These are phyloP conservation scores for Cantharis rustica DNA, from an alignment of 2,888 invertebrate genomes.

Conservation along the genomic window DNA sequence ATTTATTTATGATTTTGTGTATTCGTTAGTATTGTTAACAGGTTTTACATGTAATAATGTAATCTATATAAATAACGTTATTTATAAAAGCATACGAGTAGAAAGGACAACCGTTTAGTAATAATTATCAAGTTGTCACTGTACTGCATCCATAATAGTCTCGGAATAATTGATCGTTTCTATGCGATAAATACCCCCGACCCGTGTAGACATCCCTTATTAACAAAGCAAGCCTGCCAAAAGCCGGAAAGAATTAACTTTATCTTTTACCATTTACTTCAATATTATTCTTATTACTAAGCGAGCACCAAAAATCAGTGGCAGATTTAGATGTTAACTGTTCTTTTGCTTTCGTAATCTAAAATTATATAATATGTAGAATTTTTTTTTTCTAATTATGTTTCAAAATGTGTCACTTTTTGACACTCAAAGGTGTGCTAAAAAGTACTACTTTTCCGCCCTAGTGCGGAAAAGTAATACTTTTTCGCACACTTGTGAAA, in stretches of 20 bases:
- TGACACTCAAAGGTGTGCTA: too few species aligned
- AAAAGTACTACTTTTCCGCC: too few species aligned
- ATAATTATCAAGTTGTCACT: conserved; percentile 41
- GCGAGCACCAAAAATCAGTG: background rate
- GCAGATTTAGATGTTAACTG: background rate
- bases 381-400: too few species aligned
- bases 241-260: background rate
- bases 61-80: conserved; percentile 11
- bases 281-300: background rate
- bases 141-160: conserved; percentile 23
- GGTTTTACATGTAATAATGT: conserved; percentile 5
- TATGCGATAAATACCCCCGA: conserved; percentile 16
- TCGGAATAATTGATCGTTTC: conserved; percentile 19
- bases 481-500: too few species aligned
- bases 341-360: too few species aligned
- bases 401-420: too few species aligned
- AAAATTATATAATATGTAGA: too few species aligned
- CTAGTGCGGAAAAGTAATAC: too few species aligned
- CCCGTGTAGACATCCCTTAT: conserved; percentile 16
- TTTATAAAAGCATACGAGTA: conserved; percentile 5
- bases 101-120: conserved; percentile 36
- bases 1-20: conserved; percentile 2
- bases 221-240: conserved; percentile 10
- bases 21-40: conserved; percentile 4
- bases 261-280: background rate